Evolutionary conservation across 2,888 invertebrate genomes (phyloP).

Genomic region (Diaperis boleti): DNA sequence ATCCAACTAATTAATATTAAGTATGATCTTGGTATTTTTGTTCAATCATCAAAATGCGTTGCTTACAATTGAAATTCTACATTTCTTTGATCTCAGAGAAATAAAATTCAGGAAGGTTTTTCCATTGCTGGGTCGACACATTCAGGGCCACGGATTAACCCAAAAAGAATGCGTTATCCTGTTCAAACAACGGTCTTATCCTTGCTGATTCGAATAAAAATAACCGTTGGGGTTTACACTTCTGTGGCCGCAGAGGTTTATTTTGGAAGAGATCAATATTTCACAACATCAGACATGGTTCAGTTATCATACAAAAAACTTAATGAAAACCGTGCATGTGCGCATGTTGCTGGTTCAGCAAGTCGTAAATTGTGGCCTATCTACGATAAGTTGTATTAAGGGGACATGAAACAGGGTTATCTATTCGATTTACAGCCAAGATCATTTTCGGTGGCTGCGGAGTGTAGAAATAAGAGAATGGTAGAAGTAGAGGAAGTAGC

Average conservation of each 20-base stretch:
- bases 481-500: background rate
- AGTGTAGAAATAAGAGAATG: background rate
- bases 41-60: too few species aligned
- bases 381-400: slow-evolving; percentile 20
- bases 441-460: slow-evolving; percentile 14
- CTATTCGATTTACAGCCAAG: slow-evolving; percentile 23
- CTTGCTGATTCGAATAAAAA: slow-evolving; percentile 32
- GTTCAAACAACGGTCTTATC: slow-evolving; percentile 27
- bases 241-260: background rate
- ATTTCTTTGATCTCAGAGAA: too few species aligned
- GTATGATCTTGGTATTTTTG: too few species aligned
- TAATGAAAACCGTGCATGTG: slow-evolving; percentile 24
- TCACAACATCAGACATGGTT: slow-evolving; percentile 22
- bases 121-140: too few species aligned
- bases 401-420: slow-evolving; percentile 24
- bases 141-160: slow-evolving; percentile 20
- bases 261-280: slow-evolving; percentile 18
- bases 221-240: slow-evolving; percentile 18
- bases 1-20: too few species aligned
- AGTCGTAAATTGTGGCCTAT: slow-evolving; percentile 29
- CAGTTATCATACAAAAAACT: slow-evolving; percentile 26
- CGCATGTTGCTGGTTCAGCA: slow-evolving; percentile 33
- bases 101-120: too few species aligned
- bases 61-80: too few species aligned
- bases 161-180: slow-evolving; percentile 28